Base-by-base conservation (phyloP, 1,140 invertebrate genomes). In the Plutomurus gul region DNA sequence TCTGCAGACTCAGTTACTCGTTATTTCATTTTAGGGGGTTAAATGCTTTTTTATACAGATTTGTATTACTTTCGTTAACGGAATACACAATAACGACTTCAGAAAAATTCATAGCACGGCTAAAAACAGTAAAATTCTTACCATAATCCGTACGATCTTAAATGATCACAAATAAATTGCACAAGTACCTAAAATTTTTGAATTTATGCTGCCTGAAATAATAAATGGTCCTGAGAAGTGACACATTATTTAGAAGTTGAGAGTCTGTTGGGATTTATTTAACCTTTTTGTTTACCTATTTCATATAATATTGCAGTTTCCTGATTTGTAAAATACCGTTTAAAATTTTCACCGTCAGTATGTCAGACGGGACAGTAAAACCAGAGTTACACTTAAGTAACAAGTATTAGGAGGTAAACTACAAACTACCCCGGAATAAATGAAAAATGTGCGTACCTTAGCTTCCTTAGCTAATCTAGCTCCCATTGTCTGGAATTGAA, bases 401-500 rank as follows among this genome's bases (percentile, higher is more conserved):
- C 25, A 33, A 51, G 13, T 13, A 74, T 11, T 20, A 72, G 18
- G n/a, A 33, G 22, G 79, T 0, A 65, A 30, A 65, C 36, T 43
- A 60, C 33, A 70, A 60, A 73, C 39, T n/a, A 13, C 56, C 56
- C 56, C 56, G 13, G 16, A 33, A 6, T 3, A 20, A 65, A 27
- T 36, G 18, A 11, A 79, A 77, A 22, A 27, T 36, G n/a, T n/a
- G 81, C 86, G 92, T 94, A 99, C 96, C 95, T 98, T 98, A 82
- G 96, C 96, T 89, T 99, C 97, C 82, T 96, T 91, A 85, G 99
- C 97, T 87, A 96, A 95, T 86, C 96, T 91, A 85, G 96, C 96
- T 84, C 97, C 97, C 85, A 95, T 94, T 82, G 94, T 90, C n/a
- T n/a, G n/a, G n/a, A n/a, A n/a, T n/a, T n/a, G n/a, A n/a, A n/a